Evolutionary conservation across 1,140 invertebrate genomes (phyloP), one percentile per base, ranked within the genome.

Genomic region (Heliothis virescens): DNA sequence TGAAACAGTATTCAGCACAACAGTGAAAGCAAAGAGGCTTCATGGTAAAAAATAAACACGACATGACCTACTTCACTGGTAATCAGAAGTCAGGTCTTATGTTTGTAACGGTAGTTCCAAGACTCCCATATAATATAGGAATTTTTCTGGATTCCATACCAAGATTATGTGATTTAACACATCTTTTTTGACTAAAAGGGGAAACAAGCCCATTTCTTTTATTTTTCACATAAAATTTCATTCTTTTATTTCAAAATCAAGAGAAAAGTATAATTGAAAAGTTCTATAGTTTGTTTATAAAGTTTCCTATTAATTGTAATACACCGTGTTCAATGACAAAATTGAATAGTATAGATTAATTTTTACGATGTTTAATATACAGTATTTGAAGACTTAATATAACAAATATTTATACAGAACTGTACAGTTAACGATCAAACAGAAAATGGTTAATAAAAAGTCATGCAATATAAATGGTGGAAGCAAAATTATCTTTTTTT

Each of bases 1-100:
- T 89, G 81, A 48, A 83, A 89, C 82, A 87, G 84, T 93, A 93
- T 92, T 93, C 91, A 79, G 88, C 84, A 81, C n/a, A 85, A 88
- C 86, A 83, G 83, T 85, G 83, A 89, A 89, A 83, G 81, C 85
- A 81, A 85, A 83, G 83, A 88, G 84, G 83, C 82, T 83, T 75
- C 65, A 82, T 80, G 81, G 71, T 80, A 86, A 65, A 79, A 82
- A 79, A 55, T 79, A 82, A 59, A 55, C 2, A 57, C 76, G 79
- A 81, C 72, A 89, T 89, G 87, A 83, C n/a, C 86, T 50, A 83
- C 83, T 75, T 26, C 82, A 79, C 77, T 88, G 88, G 90, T 89
- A 85, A 90, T 16, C 57, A 62, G 47, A 11, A 53, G 65, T 63
- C 50, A 55, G 47, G 18, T n/a, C 53, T 16, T 77, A 34, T 62